Conservation (phyloP, 2,888 invertebrate species). For the Hyalella azteca region DNA sequence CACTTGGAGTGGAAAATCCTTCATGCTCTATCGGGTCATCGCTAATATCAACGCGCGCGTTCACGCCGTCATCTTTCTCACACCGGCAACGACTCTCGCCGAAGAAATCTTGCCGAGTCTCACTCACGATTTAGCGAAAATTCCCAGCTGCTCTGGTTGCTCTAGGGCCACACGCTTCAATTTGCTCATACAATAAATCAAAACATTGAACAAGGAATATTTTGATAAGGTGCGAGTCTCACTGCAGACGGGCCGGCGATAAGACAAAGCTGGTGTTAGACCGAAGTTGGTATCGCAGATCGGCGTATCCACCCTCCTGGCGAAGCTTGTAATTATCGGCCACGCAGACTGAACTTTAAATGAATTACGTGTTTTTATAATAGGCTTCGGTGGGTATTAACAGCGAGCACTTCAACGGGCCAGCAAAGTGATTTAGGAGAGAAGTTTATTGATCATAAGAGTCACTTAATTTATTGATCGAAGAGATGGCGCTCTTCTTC, state of each 20-base stretch:
- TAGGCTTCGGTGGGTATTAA: conserved; percentile 37
- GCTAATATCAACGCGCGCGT: conserved; percentile 36
- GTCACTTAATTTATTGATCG: conserved; percentile 37
- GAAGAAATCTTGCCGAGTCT: not conserved
- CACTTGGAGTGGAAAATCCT: conserved; percentile 38
- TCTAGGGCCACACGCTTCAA: not conserved
- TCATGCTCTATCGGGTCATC: conserved; percentile 38
- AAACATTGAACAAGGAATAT: not conserved
- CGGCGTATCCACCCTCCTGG: conserved; percentile 21
- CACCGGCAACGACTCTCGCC: not conserved
- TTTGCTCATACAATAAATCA: conserved; percentile 2
- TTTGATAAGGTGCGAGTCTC: not conserved
- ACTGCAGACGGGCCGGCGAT: conserved; percentile 8
- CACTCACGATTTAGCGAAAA: conserved; percentile 1
- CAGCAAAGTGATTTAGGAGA: conserved; percentile 34
- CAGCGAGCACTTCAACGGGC: conserved; percentile 35
- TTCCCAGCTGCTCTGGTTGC: conserved; percentile 6
- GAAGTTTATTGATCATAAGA: conserved; percentile 37
- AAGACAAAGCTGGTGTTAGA: conserved; percentile 36
- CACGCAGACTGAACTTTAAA: conserved; percentile 35
- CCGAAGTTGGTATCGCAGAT: conserved; percentile 28
- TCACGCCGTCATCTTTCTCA: conserved; percentile 31
- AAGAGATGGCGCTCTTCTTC: conserved; percentile 37
- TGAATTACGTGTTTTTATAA: conserved; percentile 37
- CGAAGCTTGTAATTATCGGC: conserved; percentile 36